A percentile compares a stretch with the other conserved stretches of the same genome.
These are phyloP conservation scores for Mycetomoellerius zeteki DNA, from an alignment of 1,140 invertebrate species.

Conservation along the genomic window DNA sequence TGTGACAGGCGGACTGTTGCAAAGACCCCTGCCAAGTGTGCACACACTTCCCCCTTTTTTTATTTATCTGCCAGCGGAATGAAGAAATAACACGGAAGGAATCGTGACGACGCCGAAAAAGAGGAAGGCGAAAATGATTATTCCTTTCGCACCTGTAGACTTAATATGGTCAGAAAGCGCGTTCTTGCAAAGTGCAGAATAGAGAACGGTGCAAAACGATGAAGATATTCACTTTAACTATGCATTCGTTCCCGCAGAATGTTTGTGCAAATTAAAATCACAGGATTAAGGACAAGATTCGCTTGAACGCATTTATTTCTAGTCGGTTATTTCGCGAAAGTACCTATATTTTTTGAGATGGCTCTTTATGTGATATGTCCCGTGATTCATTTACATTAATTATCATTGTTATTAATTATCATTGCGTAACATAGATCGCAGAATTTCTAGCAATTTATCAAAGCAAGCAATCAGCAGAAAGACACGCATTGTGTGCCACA, in stretches of 20 bases:
- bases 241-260: neutral
- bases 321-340: constrained; percentile 2
- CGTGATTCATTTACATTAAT: constrained; percentile 22
- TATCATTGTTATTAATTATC: neutral
- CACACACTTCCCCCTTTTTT: constrained; percentile 29
- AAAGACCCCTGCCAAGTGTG: constrained; percentile 23
- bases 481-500: too few relatives aligned
- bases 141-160: constrained; percentile 36
- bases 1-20: constrained; percentile 58
- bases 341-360: neutral
- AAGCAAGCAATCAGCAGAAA: too few relatives aligned
- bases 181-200: neutral
- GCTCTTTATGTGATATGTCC: constrained; percentile 5
- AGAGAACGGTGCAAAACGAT: neutral
- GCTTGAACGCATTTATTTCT: constrained; percentile 3
- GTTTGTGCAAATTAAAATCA: neutral
- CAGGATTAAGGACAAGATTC: neutral
- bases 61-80: neutral
- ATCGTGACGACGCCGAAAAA: constrained; percentile 24
- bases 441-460: too few relatives aligned
- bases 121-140: constrained; percentile 42
- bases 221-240: neutral
- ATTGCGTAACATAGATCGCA: too few relatives aligned
- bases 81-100: constrained; percentile 23
- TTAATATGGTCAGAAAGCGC: constrained; percentile 51